A percentile compares a stretch with the other conserved stretches of the same genome.
phyloP scores from a whole-genome alignment of 2,797 vertebrate species.

The Meda fulgida region DNA sequence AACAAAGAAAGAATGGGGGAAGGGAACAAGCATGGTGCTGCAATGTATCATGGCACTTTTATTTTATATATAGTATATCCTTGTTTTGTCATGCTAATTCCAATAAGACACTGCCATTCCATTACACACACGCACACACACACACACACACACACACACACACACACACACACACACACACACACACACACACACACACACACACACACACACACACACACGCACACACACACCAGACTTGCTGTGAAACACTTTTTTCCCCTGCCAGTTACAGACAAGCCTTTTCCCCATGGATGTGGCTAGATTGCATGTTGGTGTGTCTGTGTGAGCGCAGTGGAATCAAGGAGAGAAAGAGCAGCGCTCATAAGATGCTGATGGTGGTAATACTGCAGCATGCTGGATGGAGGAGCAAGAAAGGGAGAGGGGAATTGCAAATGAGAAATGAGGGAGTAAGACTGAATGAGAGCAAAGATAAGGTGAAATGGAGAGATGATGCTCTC shows the following conservation, averaged over 20 bases:
- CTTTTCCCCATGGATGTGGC: conserved; percentile 21
- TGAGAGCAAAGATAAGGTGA: conserved; percentile 23
- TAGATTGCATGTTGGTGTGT: conserved; percentile 34
- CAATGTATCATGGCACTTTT: conserved; percentile 23
- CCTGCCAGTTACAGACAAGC: conserved; percentile 18
- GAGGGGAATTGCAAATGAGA: conserved; percentile 48
- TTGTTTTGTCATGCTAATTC: conserved; percentile 17
- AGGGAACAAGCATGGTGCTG: conserved; percentile 21
- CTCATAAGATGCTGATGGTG: conserved; percentile 55
- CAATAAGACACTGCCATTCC: background rate
- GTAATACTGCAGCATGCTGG: conserved; percentile 51
- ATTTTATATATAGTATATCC: conserved; percentile 20
- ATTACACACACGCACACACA: conserved; percentile 6
- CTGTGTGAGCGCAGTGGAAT: conserved; percentile 25
- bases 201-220: too few species aligned
- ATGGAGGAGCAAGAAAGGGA: conserved; percentile 37
- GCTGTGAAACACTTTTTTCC: background rate
- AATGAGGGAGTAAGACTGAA: conserved; percentile 34
- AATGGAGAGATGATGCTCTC: background rate
- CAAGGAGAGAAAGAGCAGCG: conserved; percentile 26
- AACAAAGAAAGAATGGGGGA: conserved; percentile 13
- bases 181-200: too few species aligned
- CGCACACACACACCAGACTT: conserved; percentile 4
- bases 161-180: too few species aligned
- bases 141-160: too few species aligned